Evolutionary conservation across 2,888 invertebrate species (phyloP).

Genomic region (Sussaba pulchella): DNA sequence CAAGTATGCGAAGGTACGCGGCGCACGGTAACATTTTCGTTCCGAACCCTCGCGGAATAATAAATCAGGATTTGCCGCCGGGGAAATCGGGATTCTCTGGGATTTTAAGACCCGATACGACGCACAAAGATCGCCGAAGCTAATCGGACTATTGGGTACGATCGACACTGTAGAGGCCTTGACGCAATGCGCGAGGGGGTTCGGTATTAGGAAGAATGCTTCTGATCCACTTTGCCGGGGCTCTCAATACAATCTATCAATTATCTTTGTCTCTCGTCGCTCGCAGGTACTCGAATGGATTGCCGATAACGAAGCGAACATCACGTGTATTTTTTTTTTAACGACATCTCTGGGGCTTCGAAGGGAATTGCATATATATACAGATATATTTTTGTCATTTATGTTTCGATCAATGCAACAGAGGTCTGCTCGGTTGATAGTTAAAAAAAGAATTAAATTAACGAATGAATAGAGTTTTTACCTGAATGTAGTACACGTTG

Average conservation of each 20-base stretch:
- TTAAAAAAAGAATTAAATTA: no score
- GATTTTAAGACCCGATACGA: constrained; percentile 59
- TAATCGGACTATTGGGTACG: constrained; percentile 58
- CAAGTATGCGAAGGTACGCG: constrained; percentile 1
- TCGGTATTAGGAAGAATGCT: constrained; percentile 27
- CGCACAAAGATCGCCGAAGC: constrained; percentile 43
- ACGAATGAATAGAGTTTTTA: no score
- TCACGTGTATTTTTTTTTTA: constrained; percentile 2
- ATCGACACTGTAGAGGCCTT: no score
- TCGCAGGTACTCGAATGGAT: constrained; percentile 36
- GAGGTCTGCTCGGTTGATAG: no score
- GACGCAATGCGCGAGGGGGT: neutral
- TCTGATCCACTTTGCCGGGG: constrained; percentile 56
- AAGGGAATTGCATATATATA: no score
- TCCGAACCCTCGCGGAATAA: constrained; percentile 53
- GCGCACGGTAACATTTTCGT: constrained; percentile 34
- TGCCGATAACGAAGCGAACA: constrained; percentile 18
- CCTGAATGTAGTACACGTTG: no score
- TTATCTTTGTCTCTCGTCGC: constrained; percentile 52
- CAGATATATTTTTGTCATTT: no score
- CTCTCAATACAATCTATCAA: constrained; percentile 61
- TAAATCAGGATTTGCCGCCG: constrained; percentile 64
- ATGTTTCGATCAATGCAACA: no score
- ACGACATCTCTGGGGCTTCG: no score
- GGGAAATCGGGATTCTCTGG: constrained; percentile 59